Percentiles rank a stretch among this genome's conserved stretches.
phyloP scores from a whole-genome alignment of 2,797 vertebrate species.

The Aplochiton taeniatus region DNA sequence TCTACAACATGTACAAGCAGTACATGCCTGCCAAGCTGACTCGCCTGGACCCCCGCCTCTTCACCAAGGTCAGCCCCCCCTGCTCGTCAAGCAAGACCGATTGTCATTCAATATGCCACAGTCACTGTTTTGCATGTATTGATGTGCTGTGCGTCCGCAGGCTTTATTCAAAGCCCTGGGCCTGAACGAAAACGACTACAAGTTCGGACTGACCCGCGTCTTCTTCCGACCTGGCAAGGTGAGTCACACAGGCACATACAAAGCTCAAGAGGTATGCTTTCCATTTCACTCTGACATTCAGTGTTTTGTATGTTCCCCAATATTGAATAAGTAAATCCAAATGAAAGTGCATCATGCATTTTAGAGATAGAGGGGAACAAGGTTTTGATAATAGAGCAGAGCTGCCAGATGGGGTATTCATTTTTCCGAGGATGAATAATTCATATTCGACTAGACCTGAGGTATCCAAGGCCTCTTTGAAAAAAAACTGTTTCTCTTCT shows the following conservation, averaged over 20 bases:
- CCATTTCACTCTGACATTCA: neutral
- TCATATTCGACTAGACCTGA: constrained; percentile 33
- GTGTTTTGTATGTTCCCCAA: neutral
- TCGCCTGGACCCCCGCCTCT: constrained; percentile 92
- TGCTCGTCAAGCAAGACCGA: neutral
- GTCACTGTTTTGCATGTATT: neutral
- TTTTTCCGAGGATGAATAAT: constrained; percentile 52
- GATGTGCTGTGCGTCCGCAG: constrained; percentile 64
- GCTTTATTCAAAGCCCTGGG: constrained; percentile 97
- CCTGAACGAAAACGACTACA: constrained; percentile 95
- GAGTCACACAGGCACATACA: constrained; percentile 41
- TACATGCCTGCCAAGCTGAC: constrained; percentile 92
- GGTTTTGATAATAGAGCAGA: constrained; percentile 22
- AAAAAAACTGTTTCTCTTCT: neutral
- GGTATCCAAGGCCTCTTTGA: neutral
- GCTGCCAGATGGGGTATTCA: constrained; percentile 44
- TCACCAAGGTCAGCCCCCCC: constrained; percentile 85
- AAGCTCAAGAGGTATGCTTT: too few species aligned
- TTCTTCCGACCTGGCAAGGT: constrained; percentile 98
- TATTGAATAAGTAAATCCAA: neutral
- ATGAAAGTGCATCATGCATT: constrained; percentile 22
- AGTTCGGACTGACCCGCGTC: constrained; percentile 95
- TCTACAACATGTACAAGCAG: constrained; percentile 98
- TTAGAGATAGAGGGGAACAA: constrained; percentile 29
- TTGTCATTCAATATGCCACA: neutral